Evolutionary conservation across 2,797 vertebrate genomes (phyloP), one percentile per base, ranked within the genome.

Genomic region (Eremophila alpestris): DNA sequence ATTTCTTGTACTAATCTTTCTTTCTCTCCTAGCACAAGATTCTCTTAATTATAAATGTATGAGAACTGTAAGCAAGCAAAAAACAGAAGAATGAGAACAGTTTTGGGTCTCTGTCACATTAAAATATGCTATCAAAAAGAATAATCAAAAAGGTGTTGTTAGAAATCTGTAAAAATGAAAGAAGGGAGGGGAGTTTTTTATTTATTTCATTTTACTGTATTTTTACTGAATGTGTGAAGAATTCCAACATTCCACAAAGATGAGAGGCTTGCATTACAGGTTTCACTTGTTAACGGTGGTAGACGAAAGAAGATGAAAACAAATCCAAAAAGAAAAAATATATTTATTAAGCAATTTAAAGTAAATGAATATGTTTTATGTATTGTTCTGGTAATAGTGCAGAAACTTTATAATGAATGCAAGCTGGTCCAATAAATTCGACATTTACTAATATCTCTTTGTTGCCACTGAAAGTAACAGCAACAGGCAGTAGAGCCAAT

Each of bases 161-260:
- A 85, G 30, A 86, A 90, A 81, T 56, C 3, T 49, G 9, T 49
- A 51, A 83, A 92, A 70, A 45, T 18, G 2, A 67, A 88, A 76
- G 13, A 64, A 60, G 1, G 1, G 4, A 21, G 2, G 9, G 3
- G 0, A 6, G 0, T 3, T 18, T 41, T 23, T 14, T 3, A 20
- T 58, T 36, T 13, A 10, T 23, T 63, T 87, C 40, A 43, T 65
- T 83, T 80, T 63, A 52, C 19, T 56, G 13, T 16, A 23, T 52
- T 79, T 89, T 89, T 89, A 77, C 13, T 69, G 40, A 74, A 70
- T 60, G 14, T 63, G 7, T 38, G 18, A 83, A 82, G 19, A 88
- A 81, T 48, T 10, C 2, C 9, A 3, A 34, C 14, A 55, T 68
- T 76, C 21, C 11, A 74, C 19, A 71, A 48, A 85, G 21, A 52